Evolutionary conservation across 2,113 vertebrate species (phyloP), one percentile per base, ranked within the genome.

Genomic region (Solenodon paradoxus): DNA sequence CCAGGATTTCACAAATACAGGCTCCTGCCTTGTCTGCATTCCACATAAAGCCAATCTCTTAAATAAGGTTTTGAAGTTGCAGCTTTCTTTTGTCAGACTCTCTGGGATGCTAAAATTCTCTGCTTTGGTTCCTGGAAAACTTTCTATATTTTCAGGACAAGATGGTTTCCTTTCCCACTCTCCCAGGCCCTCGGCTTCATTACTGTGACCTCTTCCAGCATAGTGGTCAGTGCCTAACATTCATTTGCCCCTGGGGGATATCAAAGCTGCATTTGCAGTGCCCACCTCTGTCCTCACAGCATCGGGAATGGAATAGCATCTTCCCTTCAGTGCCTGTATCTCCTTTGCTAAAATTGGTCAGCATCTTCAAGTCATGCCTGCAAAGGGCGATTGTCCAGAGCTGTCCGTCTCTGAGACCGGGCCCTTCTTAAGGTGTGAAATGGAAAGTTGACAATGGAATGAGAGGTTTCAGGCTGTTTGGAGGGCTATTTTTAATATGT

Each of bases 381-480:
- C 53, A 40, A 59, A 90, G 84, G 94, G 59, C 55, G 26, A 19
- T 51, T 71, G 57, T 35, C 83, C 35, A 4, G 49, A 75, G 77
- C 64, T 71, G 55, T 28, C 47, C 5, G 4, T 93, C 94, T 84
- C 28, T 30, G 28, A 94, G 91, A 84, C 63, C 66, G 77, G 45
- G 15, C 83, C 82, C 86, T 92, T 32, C 30, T 66, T 90, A 94
- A 96, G 95, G 90, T 93, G 77, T 26, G 89, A 95, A 77, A 86
- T 78, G 69, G 87, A 96, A 95, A 90, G 71, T 59, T 88, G 94
- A 96, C 78, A 86, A 85, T 49, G 77, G 94, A 96, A 96, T 90
- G 87, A 83, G 93, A 92, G 86, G 94, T 78, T 78, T 84, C 2
- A 17, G 79, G 51, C 64, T 94, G 68, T 96, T 93, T 57, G 66